Evolutionary conservation across 2,797 vertebrate species (phyloP).

Genomic region (Neoniphon sammara): DNA sequence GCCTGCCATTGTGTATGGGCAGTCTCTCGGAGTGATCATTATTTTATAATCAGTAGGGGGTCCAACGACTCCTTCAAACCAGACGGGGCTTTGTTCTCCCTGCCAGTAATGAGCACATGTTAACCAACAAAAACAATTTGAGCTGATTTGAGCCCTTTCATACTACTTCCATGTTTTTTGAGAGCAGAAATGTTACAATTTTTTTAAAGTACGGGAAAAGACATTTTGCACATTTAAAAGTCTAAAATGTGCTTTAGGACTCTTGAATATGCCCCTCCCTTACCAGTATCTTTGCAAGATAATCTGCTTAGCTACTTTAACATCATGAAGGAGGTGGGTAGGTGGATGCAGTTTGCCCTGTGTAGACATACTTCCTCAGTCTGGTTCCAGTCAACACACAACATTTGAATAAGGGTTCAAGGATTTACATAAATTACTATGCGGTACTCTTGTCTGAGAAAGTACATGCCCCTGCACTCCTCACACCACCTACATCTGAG

Average conservation of each 20-base stretch:
- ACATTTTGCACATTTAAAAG: not conserved
- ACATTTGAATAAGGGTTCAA: constrained; percentile 41
- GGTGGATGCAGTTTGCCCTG: not conserved
- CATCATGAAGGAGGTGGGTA: not conserved
- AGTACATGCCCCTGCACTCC: not conserved
- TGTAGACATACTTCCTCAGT: constrained; percentile 7
- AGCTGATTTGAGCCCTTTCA: not conserved
- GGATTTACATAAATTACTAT: constrained; percentile 57
- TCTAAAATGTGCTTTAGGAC: not conserved
- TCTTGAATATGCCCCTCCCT: not conserved
- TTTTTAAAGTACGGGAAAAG: not conserved
- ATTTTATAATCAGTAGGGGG: constrained; percentile 73
- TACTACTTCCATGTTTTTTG: not conserved
- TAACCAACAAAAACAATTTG: constrained; percentile 28
- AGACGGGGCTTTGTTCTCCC: constrained; percentile 74
- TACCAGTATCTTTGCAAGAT: constrained; percentile 20
- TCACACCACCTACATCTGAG: not conserved
- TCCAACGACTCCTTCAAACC: constrained; percentile 67
- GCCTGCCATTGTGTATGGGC: constrained; percentile 58
- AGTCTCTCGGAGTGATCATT: constrained; percentile 61
- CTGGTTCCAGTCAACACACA: constrained; percentile 21
- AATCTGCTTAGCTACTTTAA: constrained; percentile 38
- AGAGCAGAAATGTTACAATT: not conserved
- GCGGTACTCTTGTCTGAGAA: not conserved
- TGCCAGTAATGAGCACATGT: constrained; percentile 22